Base-by-base conservation (phyloP, 2,113 vertebrate species). In the Dendrocopos noguchii region DNA sequence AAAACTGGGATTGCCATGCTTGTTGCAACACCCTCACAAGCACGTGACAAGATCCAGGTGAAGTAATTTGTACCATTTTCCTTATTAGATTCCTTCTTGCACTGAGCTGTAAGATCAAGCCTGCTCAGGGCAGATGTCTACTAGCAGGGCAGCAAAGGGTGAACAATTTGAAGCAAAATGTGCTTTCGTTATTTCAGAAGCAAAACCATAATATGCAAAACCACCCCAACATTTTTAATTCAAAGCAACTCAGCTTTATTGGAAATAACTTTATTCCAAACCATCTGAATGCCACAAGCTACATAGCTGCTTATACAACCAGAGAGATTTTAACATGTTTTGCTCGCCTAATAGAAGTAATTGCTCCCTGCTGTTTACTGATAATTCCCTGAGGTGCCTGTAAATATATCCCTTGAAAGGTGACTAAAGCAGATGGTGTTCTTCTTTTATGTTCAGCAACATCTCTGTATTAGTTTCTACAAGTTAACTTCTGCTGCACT, bases 371-470 rank as follows among this genome's bases (percentile, higher is more conserved):
- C 15, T 82, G 84, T 46, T 83, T 25, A 63, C 7, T 77, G 61
- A 28, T 4, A 87, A 24, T 47, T 67, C 60, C 82, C 72, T 31
- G 24, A 44, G 66, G 22, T 81, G 63, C 33, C 24, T 60, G 13
- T 53, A 87, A 88, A 85, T 18, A 64, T 2, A 63, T 25, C 65
- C 52, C 50, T 60, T 80, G 88, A 87, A 84, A 94, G 68, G 93
- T 90, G 83, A 96, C 65, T 79, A 91, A 87, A 93, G 77, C 90
- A 96, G 61, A 68, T 29, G 74, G 50, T 82, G 36, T 24, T 94
- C 88, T 91, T 82, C 11, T 39, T 90, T 81, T 93, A n/a, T 28
- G 31, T 78, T 74, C 36, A 78, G 68, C 75, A 91, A 70, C 25
- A 83, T 14, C 28, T 52, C 28, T 52, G 4, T 50, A 29, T 18